Evolutionary conservation across 1,140 invertebrate genomes (phyloP), one percentile per base, ranked within the genome.

Genomic region (Zaprionus ghesquierei): DNA sequence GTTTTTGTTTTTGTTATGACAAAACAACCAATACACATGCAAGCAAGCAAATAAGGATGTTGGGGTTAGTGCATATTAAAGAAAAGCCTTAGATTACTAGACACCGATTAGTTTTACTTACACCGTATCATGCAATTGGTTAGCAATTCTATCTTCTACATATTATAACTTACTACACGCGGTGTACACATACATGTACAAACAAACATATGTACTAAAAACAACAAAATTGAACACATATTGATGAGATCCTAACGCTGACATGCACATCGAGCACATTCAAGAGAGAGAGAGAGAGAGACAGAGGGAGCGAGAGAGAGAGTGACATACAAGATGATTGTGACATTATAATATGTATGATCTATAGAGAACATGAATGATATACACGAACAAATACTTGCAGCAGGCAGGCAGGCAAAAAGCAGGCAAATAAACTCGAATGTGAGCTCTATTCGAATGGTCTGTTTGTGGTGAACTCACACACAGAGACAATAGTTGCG

Each of bases 11-110:
- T 53, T 64, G 58, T 58, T 66, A 56, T 82, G 61, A 51, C 63
- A 61, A 69, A 73, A 89, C 86, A 89, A 89, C 85, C 55, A 89
- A 89, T 89, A 89, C 85, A 89, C 85, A 89, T 89, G 84, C 84
- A 87, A 69, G 74, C 64, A 73, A 58, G 77, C 69, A 69, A 74
- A 69, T 75, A 73, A 59, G 46, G 56, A 51, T 76, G 9, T 54
- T 55, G 27, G 61, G 64, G 69, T 87, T 89, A 87, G 84, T 89
- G 79, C 79, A 44, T 23, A 62, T 59, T 38, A 51, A n/a, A 4
- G 2, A 13, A 46, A 51, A 75, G 27, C 35, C 33, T 54, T 69
- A 72, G 12, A 13, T 31, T 15, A 64, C 25, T 38, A 15, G 35
- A 33, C 33, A 64, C 64, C 72, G 50, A 31, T 79, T 86, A 86